These are phyloP conservation scores for Propithecus perrieri DNA, from an alignment of 2,797 vertebrate genomes.

Conservation along the genomic window DNA sequence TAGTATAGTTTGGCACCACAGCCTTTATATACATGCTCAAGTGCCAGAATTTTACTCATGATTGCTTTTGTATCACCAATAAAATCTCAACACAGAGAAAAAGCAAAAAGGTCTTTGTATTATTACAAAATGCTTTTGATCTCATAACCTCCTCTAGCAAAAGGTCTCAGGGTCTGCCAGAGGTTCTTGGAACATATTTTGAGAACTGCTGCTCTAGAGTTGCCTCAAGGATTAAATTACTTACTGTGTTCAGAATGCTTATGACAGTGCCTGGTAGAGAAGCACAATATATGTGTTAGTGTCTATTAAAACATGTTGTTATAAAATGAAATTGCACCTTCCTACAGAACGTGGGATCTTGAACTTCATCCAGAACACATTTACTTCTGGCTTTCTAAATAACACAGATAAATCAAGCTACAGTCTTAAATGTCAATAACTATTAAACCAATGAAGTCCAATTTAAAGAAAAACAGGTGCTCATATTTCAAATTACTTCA, in stretches of 20 bases:
- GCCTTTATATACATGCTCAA: neutral
- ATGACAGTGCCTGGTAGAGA: neutral
- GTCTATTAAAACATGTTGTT: neutral
- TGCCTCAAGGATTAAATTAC: neutral
- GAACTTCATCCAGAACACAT: conserved; percentile 29
- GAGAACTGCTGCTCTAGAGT: neutral
- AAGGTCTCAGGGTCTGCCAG: neutral
- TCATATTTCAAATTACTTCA: conserved; percentile 55
- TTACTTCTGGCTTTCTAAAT: conserved; percentile 28
- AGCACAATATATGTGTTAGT: neutral
- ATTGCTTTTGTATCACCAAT: neutral
- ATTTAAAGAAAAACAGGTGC: conserved; percentile 54
- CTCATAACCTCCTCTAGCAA: neutral
- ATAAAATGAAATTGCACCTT: neutral
- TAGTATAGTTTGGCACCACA: neutral
- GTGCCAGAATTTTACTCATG: neutral
- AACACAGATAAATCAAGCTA: conserved; percentile 30
- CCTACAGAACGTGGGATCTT: neutral
- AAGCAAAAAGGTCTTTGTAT: neutral
- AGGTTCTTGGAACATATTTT: neutral
- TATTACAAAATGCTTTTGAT: neutral
- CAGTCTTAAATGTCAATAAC: conserved; percentile 37
- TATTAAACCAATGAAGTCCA: conserved; percentile 38
- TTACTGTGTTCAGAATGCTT: neutral
- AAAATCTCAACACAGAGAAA: neutral